Base-by-base conservation (phyloP, 1,140 invertebrate species). In the Tetragnatha versicolor region DNA sequence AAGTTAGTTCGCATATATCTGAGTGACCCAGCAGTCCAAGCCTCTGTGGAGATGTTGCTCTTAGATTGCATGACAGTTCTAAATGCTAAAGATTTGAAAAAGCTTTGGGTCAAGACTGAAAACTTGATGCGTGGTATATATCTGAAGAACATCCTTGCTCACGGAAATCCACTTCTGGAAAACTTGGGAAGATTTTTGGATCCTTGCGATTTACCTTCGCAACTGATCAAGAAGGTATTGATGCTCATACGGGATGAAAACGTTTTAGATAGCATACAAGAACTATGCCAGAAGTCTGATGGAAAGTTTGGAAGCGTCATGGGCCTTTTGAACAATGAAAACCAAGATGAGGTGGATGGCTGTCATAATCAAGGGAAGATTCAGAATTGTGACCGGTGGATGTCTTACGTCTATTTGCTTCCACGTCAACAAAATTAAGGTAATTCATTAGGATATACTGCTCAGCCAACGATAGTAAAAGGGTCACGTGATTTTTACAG, bases 61-160 rank as follows among this genome's bases (percentile, higher is more conserved):
- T 79, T 69, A 37, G 63, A 79, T 45, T 79, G 76, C 27, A 68
- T 68, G 76, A 58, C 6, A 3, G 25, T 77, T 42, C 17, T 51
- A 6, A 45, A 47, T 2, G 35, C 7, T 9, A 42, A 42, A 47
- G 4, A 66, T 5, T 17, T 77, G 17, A 29, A 35, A n/a, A 25
- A 55, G 12, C 20, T 79, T 14, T 79, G 76, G 51, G 12, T 7
- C 14, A 79, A 79, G 27, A 33, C 76, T 3, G 53, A 35, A 0
- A 58, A 35, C 27, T 35, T 79, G 3, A 68, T 79, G n/a, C 37
- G 12, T 14, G 76, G 76, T 9, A 55, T 69, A n/a, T 58, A 60
- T 35, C 10, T 79, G n/a, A 31, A 65, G 25, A 66, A 79, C 27
- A 31, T 79, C 1, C 6, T 79, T n/a, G 49, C 49, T 4, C 76